Percentiles rank a stretch among this genome's conserved stretches.
Evolutionary conservation across 2,888 invertebrate genomes (phyloP).

Genomic region (Drosophila sordidapex): DNA sequence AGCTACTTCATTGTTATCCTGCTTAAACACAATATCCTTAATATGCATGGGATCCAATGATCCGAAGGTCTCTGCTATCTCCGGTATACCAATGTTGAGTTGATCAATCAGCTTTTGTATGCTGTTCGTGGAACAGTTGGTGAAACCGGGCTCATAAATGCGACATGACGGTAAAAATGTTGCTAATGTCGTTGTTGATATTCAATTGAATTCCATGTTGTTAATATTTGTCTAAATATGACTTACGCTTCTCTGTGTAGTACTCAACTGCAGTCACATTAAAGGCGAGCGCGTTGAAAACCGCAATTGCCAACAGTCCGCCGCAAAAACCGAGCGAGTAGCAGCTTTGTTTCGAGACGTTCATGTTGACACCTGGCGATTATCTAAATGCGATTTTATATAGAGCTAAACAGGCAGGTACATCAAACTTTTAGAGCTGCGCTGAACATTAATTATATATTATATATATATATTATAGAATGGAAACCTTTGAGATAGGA

Average conservation of each 20-base stretch:
- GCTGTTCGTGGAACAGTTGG: slow-evolving; percentile 88
- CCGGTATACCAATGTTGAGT: slow-evolving; percentile 85
- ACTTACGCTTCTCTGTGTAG: slow-evolving; percentile 73
- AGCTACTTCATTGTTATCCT: slow-evolving; percentile 90
- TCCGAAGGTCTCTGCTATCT: slow-evolving; percentile 84
- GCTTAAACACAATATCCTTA: slow-evolving; percentile 88
- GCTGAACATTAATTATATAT: slow-evolving; percentile 23
- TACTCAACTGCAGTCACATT: slow-evolving; percentile 53
- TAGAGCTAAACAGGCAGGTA: slow-evolving; percentile 21
- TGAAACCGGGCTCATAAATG: slow-evolving; percentile 88
- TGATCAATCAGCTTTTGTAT: slow-evolving; percentile 86
- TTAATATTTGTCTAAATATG: not conserved
- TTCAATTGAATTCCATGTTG: not conserved
- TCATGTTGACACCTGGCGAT: slow-evolving; percentile 40
- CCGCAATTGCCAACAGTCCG: slow-evolving; percentile 44
- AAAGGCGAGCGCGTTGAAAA: slow-evolving; percentile 26
- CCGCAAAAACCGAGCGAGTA: slow-evolving; percentile 21
- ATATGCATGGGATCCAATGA: slow-evolving; percentile 88
- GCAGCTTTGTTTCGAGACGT: slow-evolving; percentile 15
- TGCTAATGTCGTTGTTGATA: not conserved
- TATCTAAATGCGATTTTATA: slow-evolving; percentile 25
- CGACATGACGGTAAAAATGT: slow-evolving; percentile 86
- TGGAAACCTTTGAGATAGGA: slow-evolving; percentile 2
- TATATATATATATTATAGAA: no score
- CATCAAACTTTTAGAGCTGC: slow-evolving; percentile 26